These are phyloP conservation scores for Isurus oxyrinchus DNA, from an alignment of 2,113 vertebrate genomes.

Conservation along the genomic window DNA sequence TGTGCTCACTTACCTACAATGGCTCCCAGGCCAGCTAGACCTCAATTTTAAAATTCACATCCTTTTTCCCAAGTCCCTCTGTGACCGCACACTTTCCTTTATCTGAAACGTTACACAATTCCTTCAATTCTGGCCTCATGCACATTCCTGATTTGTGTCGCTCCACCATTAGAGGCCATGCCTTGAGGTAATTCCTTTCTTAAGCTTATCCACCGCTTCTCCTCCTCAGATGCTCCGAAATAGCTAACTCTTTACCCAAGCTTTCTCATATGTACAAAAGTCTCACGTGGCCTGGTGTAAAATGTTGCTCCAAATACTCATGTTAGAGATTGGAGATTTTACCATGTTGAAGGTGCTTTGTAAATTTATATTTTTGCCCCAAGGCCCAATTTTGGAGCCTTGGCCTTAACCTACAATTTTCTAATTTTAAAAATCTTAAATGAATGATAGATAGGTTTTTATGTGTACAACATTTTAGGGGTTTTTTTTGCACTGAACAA, in stretches of 20 bases:
- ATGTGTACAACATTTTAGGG: background rate
- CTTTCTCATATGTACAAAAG: background rate
- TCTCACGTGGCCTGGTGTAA: background rate
- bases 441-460: background rate
- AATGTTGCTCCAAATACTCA: background rate
- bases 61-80: no score
- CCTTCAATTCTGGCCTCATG: no score
- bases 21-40: no score
- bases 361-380: background rate
- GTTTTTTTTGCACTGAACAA: background rate
- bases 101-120: no score
- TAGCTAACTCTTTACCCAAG: background rate
- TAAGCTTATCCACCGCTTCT: background rate
- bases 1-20: no score
- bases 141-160: no score
- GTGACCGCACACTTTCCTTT: no score
- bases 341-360: background rate
- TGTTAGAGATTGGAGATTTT: background rate
- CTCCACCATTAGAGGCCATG: no score
- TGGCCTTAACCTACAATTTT: background rate
- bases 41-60: no score
- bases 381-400: background rate
- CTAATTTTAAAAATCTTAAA: background rate
- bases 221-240: background rate
- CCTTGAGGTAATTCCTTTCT: background rate